phyloP scores from a whole-genome alignment of 1,140 invertebrate species.

The Brachystomella parvula region DNA sequence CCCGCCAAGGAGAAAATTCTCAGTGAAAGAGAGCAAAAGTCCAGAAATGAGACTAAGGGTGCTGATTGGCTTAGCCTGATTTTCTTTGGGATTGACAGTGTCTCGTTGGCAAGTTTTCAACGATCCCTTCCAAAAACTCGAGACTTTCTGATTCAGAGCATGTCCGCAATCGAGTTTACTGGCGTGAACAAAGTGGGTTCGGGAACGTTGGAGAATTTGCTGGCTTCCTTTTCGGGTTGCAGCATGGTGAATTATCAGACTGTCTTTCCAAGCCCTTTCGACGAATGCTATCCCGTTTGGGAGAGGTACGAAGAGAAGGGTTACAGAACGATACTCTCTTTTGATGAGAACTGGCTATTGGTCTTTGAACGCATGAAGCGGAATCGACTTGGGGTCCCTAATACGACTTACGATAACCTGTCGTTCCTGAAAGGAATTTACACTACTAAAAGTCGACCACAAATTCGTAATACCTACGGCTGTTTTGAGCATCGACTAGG shows the following conservation, averaged over 20 bases:
- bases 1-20: neutral
- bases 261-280: neutral
- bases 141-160: neutral
- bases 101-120: neutral
- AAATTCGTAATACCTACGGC: neutral
- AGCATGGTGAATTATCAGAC: slow-evolving; percentile 29
- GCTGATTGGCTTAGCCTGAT: neutral
- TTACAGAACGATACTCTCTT: neutral
- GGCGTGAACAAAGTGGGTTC: neutral
- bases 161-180: neutral
- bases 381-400: slow-evolving; percentile 40
- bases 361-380: slow-evolving; percentile 41
- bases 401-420: slow-evolving; percentile 41
- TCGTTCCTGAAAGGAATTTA: slow-evolving; percentile 37
- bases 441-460: too few species aligned
- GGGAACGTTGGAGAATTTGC: neutral
- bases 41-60: neutral
- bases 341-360: neutral
- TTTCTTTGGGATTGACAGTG: neutral
- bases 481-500: neutral
- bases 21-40: neutral
- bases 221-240: slow-evolving; percentile 38
- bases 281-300: neutral
- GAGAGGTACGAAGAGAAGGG: neutral
- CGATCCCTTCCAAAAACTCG: neutral